Conservation (phyloP, 2,888 invertebrate genomes). For the Dryomyza anilis region DNA sequence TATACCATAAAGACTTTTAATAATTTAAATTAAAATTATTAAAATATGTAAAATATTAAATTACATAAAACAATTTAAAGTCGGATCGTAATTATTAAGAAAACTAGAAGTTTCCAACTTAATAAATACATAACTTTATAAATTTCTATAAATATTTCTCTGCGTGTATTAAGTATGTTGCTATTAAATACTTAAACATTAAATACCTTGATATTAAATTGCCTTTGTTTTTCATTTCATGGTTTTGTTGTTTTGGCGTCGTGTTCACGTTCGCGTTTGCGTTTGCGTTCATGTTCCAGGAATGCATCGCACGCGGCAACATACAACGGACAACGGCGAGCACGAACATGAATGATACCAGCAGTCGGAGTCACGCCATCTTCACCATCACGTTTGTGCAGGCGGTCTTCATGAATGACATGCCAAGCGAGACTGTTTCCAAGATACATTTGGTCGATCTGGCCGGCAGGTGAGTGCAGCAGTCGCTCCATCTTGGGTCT, state of each 20-base stretch:
- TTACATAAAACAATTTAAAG: neutral
- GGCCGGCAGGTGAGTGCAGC: constrained; percentile 74
- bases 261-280: neutral
- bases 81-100: too few relatives aligned
- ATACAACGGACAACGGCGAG: constrained; percentile 83
- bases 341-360: constrained; percentile 92
- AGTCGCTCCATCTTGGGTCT: neutral
- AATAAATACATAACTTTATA: too few relatives aligned
- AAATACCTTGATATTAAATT: too few relatives aligned
- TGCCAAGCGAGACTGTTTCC: constrained; percentile 88
- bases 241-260: constrained; percentile 9
- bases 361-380: constrained; percentile 89
- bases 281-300: constrained; percentile 61
- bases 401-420: constrained; percentile 83
- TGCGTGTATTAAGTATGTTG: too few relatives aligned
- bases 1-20: too few relatives aligned
- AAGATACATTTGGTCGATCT: constrained; percentile 89
- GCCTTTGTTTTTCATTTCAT: neutral
- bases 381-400: constrained; percentile 90
- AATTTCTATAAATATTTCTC: too few relatives aligned
- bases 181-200: too few relatives aligned
- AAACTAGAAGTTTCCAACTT: too few relatives aligned
- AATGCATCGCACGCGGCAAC: constrained; percentile 80
- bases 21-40: too few relatives aligned
- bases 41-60: too few relatives aligned